Conservation (phyloP, 2,888 invertebrate genomes). For the Sphaerophoria rueppellii region DNA sequence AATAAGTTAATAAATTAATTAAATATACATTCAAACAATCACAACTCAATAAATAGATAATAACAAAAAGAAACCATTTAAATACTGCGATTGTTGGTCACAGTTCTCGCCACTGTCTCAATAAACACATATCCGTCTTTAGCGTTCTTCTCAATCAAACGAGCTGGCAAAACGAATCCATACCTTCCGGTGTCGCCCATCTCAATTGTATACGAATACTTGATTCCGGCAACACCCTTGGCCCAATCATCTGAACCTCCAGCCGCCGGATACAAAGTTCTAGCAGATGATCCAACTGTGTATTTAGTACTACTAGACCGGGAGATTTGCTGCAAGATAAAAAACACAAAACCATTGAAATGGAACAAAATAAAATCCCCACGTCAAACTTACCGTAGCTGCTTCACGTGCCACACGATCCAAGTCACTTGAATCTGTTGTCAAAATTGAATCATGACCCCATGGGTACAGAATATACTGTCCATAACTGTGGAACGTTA, state of each 20-base stretch:
- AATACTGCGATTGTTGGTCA: constrained; percentile 78
- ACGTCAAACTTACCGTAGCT: constrained; percentile 84
- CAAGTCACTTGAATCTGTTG: constrained; percentile 87
- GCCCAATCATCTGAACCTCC: constrained; percentile 97
- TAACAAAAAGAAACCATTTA: background rate
- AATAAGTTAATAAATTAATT: too few relatives aligned
- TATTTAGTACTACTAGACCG: constrained; percentile 85
- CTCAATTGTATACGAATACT: constrained; percentile 95
- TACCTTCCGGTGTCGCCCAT: constrained; percentile 91
- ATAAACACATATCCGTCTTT: constrained; percentile 89
- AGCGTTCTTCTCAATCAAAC: constrained; percentile 89
- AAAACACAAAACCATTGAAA: constrained; percentile 83
- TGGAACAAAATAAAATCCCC: constrained; percentile 77
- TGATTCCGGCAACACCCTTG: constrained; percentile 90
- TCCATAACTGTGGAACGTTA: constrained; percentile 93
- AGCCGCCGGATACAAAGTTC: constrained; percentile 90
- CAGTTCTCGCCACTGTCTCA: constrained; percentile 85
- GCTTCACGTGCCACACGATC: constrained; percentile 87
- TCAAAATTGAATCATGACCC: constrained; percentile 90
- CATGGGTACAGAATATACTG: constrained; percentile 93
- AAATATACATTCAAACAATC: too few relatives aligned
- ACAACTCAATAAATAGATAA: too few relatives aligned
- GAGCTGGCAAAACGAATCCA: constrained; percentile 93
- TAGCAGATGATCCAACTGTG: constrained; percentile 90
- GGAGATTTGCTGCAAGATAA: constrained; percentile 84